phyloP scores from a whole-genome alignment of 2,113 vertebrate genomes.

The Sapayoa aenigma region DNA sequence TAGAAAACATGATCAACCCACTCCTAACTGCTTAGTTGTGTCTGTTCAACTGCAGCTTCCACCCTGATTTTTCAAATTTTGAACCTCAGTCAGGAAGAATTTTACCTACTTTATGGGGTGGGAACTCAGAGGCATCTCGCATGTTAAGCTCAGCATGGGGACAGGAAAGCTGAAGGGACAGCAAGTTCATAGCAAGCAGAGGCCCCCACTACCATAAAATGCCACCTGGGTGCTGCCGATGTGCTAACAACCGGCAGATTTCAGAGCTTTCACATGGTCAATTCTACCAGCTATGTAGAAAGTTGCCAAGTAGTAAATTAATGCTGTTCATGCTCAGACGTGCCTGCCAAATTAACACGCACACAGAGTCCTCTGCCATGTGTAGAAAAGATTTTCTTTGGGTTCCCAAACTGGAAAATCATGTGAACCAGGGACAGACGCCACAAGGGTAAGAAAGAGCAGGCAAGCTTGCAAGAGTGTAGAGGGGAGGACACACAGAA shows the following conservation, averaged over 20 bases:
- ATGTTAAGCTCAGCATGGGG: not conserved
- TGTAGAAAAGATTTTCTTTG: not conserved
- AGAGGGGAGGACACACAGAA: not conserved
- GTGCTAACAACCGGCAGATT: not conserved
- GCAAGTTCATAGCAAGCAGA: not conserved
- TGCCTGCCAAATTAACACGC: not conserved
- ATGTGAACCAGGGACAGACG: not conserved
- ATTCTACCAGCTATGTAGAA: not conserved
- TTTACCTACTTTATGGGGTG: not conserved
- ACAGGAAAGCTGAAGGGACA: not conserved
- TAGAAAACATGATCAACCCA: too few relatives aligned
- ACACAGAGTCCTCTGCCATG: not conserved
- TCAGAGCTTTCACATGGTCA: not conserved
- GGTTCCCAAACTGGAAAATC: not conserved
- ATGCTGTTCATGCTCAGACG: not conserved
- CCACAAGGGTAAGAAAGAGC: not conserved
- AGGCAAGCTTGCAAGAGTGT: not conserved
- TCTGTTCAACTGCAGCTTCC: too few relatives aligned
- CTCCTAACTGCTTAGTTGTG: too few relatives aligned
- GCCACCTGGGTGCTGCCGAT: fast-evolving
- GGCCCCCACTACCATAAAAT: not conserved
- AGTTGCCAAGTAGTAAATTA: not conserved
- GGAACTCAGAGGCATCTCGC: not conserved
- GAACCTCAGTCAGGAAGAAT: not conserved
- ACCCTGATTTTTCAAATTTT: too few relatives aligned